phyloP scores from a whole-genome alignment of 1,140 invertebrate genomes.

The fruit fly (Drosophila melanogaster) region DNA sequence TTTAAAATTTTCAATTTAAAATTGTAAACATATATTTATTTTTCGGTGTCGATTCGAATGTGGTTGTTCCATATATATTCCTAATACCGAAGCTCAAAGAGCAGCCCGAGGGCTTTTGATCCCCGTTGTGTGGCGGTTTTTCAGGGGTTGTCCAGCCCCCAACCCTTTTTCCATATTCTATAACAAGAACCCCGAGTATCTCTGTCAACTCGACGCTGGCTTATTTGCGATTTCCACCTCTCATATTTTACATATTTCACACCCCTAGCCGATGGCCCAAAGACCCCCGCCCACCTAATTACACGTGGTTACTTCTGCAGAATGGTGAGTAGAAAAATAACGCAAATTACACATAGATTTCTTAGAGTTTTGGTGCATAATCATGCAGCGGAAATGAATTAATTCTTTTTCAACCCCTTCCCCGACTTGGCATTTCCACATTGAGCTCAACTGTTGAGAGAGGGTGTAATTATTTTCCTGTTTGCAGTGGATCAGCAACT shows the following conservation, averaged over 20 bases:
- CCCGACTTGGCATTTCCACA: slow-evolving; percentile 2
- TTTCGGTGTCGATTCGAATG: slow-evolving; percentile 2
- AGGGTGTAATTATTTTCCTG: slow-evolving; percentile 47
- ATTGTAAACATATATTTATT: not conserved
- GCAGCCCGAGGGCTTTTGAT: slow-evolving; percentile 39
- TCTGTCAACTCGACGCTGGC: slow-evolving; percentile 59
- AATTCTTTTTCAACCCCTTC: slow-evolving; percentile 62
- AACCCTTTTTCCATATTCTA: slow-evolving; percentile 10
- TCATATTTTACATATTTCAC: slow-evolving; percentile 56
- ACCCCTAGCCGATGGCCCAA: slow-evolving; percentile 22
- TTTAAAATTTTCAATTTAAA: no score
- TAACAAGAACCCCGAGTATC: slow-evolving; percentile 7
- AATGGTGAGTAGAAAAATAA: slow-evolving; percentile 52
- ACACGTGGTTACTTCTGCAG: slow-evolving; percentile 33
- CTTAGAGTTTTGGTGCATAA: slow-evolving; percentile 81
- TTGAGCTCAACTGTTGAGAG: slow-evolving; percentile 16
- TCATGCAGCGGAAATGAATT: slow-evolving; percentile 80
- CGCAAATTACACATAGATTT: slow-evolving; percentile 75
- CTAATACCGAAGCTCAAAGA: slow-evolving; percentile 39
- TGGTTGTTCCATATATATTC: slow-evolving; percentile 23
- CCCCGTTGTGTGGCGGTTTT: slow-evolving; percentile 45
- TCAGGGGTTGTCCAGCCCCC: slow-evolving; percentile 63
- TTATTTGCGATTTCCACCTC: slow-evolving; percentile 69
- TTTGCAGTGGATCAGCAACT: not conserved
- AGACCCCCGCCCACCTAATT: slow-evolving; percentile 43